Evolutionary conservation across 1,140 invertebrate genomes (phyloP).

Genomic region (Camponotus floridanus): DNA sequence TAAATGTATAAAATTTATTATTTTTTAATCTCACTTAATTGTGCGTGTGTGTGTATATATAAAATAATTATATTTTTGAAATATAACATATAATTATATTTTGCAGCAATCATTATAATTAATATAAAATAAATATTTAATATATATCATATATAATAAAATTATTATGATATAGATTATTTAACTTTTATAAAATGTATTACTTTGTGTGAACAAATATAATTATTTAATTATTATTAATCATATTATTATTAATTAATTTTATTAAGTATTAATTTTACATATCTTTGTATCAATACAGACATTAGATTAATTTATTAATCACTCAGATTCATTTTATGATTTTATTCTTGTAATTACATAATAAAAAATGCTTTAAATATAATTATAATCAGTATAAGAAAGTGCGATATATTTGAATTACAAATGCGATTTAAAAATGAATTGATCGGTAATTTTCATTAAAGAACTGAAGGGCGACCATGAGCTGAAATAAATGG

Average conservation of each 20-base stretch:
- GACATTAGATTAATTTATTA: too few relatives aligned
- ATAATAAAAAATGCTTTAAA: too few relatives aligned
- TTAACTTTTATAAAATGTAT: background rate
- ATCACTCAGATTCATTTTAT: too few relatives aligned
- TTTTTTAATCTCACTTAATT: too few relatives aligned
- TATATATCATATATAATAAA: background rate
- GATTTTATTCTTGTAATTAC: too few relatives aligned
- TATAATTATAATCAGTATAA: slow-evolving; percentile 9
- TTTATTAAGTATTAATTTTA: too few relatives aligned
- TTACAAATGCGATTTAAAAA: background rate
- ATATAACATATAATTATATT: background rate
- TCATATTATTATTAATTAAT: too few relatives aligned
- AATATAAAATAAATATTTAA: too few relatives aligned
- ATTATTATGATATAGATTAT: background rate
- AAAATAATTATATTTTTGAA: background rate
- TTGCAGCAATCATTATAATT: background rate
- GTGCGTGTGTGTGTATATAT: too few relatives aligned
- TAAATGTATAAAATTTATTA: too few relatives aligned
- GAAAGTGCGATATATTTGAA: background rate
- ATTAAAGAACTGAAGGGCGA: slow-evolving; percentile 3
- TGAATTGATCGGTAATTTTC: background rate
- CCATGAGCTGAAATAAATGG: slow-evolving; percentile 53
- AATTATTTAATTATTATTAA: background rate
- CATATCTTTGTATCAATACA: too few relatives aligned
- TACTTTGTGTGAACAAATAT: background rate